These are phyloP conservation scores for Puffinus mauretanicus DNA, from an alignment of 2,113 vertebrate genomes.

Conservation along the genomic window DNA sequence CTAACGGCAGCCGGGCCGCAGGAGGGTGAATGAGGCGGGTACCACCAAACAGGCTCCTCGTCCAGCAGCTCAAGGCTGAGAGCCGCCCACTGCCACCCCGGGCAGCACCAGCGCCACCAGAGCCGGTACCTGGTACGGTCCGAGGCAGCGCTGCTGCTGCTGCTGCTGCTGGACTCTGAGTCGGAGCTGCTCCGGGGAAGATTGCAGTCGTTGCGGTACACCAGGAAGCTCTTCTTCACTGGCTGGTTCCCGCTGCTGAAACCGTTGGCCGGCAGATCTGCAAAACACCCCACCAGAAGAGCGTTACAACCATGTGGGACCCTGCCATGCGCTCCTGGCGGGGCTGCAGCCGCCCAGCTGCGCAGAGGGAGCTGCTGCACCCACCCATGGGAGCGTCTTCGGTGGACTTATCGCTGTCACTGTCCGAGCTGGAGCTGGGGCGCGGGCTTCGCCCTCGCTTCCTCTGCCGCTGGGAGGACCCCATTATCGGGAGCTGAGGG, in stretches of 20 bases:
- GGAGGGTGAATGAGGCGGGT: fast-evolving
- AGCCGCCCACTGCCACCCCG: neutral
- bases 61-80: neutral
- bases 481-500: conserved; percentile 89
- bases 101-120: neutral
- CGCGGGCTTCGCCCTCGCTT: conserved; percentile 91
- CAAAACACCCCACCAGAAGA: neutral
- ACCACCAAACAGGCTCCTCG: fast-evolving
- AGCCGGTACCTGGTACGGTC: conserved; percentile 90
- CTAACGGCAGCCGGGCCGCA: neutral
- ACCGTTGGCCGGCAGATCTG: conserved; percentile 92
- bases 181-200: conserved; percentile 96
- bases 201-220: conserved; percentile 93
- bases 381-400: conserved; percentile 79
- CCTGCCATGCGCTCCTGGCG: fast-evolving
- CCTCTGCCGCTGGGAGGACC: conserved; percentile 81
- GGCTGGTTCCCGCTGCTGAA: conserved; percentile 93
- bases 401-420: conserved; percentile 88
- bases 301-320: neutral
- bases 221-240: conserved; percentile 95
- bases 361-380: neutral
- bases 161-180: conserved; percentile 95
- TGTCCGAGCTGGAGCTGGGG: conserved; percentile 92
- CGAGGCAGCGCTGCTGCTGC: conserved; percentile 96
- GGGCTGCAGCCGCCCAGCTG: fast-evolving